Evolutionary conservation across 2,113 vertebrate genomes (phyloP), one percentile per base, ranked within the genome.

Genomic region (Bolborhynchus lineola): DNA sequence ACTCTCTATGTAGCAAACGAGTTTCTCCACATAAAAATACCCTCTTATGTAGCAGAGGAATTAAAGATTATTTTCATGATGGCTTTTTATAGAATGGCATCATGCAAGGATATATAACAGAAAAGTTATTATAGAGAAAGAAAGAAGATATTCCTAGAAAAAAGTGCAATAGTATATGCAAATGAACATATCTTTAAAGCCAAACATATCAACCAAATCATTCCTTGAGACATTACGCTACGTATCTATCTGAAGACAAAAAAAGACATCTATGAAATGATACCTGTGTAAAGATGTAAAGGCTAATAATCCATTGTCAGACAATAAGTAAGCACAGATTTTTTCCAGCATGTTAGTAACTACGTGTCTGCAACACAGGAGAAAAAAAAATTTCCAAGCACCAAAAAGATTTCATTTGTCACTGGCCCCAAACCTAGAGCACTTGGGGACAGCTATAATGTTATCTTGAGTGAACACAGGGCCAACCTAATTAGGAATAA

Each of bases 381-480:
- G 13, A 68, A 75, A 70, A 70, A 60, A 67, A 86, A 59, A 13
- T 28, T 11, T 57, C 86, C 76, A 82, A 95, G 85, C 64, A 82
- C 64, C 90, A 39, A 90, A 90, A 96, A 97, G 74, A 96, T 92
- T 97, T 97, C 77, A 60, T 97, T 96, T 97, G 96, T 96, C 82
- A 82, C 83, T 91, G 69, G 60, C 53, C 84, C 63, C 65, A 92
- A 93, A 96, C 95, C 53, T 76, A 92, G 93, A 97, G 92, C 78
- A 93, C 91, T 90, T 86, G 88, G 93, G 94, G 93, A 97, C 94
- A 97, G 95, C 91, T 95, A 68, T 97, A 97, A 96, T 92, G 84
- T 92, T 97, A 90, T 91, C 83, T 96, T 98, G 98, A 98, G 97
- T 97, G 96, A 98, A 98, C 93, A 84, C 97, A 98, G 96, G 93